Conservation (phyloP, 2,113 vertebrate genomes). For the Chaenocephalus aceratus region DNA sequence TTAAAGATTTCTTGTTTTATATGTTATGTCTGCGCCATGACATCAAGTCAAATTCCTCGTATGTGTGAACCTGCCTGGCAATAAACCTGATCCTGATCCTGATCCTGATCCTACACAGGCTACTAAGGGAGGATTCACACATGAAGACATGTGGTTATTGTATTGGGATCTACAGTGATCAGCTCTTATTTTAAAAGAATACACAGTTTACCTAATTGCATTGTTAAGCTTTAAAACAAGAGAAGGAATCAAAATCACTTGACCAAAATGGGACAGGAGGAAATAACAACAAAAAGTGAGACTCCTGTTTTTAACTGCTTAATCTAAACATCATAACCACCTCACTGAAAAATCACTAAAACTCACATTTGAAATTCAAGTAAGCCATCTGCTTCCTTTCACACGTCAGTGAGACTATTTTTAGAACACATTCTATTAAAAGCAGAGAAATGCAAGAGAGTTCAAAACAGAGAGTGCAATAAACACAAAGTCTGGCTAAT, state of each 20-base stretch:
- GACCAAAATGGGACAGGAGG: not conserved
- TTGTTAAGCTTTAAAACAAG: not conserved
- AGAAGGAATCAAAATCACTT: not conserved
- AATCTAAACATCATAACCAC: not conserved
- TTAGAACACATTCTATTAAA: conserved; percentile 24
- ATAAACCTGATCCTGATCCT: too few species aligned
- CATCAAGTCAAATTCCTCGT: too few species aligned
- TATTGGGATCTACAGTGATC: not conserved
- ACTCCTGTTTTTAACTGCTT: not conserved
- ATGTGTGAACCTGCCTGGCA: too few species aligned
- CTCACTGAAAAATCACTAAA: conserved; percentile 7
- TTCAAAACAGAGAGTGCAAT: conserved; percentile 7
- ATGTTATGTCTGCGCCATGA: too few species aligned
- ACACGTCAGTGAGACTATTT: conserved; percentile 22
- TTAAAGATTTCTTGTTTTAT: too few species aligned
- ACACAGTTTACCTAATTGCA: not conserved
- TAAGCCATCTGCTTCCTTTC: not conserved
- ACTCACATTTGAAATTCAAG: conserved; percentile 9
- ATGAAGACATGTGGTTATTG: not conserved
- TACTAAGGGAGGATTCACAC: not conserved
- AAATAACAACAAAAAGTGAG: not conserved
- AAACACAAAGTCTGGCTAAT: not conserved
- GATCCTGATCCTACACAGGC: not conserved
- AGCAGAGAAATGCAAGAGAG: not conserved
- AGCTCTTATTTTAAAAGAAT: too few species aligned